Conservation (phyloP, 2,113 vertebrate genomes). For the Orthonyx spaldingii region DNA sequence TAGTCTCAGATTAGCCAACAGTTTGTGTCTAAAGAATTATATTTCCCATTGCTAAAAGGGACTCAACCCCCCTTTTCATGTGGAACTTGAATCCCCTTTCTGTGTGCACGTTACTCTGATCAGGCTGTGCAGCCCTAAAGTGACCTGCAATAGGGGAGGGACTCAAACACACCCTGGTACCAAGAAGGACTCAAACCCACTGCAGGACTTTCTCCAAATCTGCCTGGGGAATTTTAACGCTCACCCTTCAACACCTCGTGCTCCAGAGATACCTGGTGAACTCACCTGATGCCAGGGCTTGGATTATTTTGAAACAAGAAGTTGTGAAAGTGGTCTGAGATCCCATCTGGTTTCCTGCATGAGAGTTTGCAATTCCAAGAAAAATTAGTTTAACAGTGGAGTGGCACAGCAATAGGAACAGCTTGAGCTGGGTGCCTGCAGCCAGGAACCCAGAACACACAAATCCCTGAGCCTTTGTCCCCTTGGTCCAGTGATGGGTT, state of each 20-base stretch:
- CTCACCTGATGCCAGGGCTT: fast-evolving
- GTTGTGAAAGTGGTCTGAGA: not conserved
- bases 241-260: not conserved
- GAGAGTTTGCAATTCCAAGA: not conserved
- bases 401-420: not conserved
- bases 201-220: not conserved
- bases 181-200: not conserved
- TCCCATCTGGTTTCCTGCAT: not conserved
- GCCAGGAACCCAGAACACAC: not conserved
- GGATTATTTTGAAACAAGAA: not conserved
- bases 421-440: not conserved
- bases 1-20: not conserved
- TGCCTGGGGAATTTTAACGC: not conserved
- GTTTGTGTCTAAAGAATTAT: not conserved
- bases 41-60: not conserved
- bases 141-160: not conserved
- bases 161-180: not conserved
- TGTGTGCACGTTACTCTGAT: not conserved
- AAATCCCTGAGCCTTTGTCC: not conserved
- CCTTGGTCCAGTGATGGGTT: not conserved
- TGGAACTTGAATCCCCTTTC: not conserved
- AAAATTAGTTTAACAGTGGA: not conserved
- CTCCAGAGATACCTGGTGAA: not conserved
- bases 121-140: not conserved
- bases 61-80: fast-evolving